A percentile compares a stretch with the other conserved stretches of the same genome.
phyloP scores from a whole-genome alignment of 2,888 invertebrate genomes.

The Peribatodes rhomboidaria region DNA sequence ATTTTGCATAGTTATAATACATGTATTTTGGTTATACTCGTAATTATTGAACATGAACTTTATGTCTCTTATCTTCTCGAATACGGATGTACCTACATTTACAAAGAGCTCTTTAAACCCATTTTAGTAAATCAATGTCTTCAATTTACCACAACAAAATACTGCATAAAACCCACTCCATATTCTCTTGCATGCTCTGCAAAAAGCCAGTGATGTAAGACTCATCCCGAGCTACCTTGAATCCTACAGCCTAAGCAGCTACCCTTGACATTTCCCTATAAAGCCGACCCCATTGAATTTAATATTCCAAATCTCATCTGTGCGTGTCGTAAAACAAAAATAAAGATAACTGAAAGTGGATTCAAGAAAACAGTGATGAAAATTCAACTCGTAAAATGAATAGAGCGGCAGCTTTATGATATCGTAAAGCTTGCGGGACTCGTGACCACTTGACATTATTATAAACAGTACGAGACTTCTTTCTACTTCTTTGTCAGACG shows the following conservation, averaged over 20 bases:
- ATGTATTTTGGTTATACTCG: no score
- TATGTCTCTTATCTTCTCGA: no score
- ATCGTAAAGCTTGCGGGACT: slow-evolving; percentile 65
- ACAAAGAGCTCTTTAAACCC: no score
- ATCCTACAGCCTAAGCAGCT: neutral
- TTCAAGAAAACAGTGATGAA: slow-evolving; percentile 71
- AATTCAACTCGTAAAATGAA: slow-evolving; percentile 75
- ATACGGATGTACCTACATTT: no score
- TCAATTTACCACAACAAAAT: neutral
- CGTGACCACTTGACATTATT: slow-evolving; percentile 46
- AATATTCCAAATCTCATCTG: slow-evolving; percentile 70
- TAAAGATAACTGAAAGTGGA: slow-evolving; percentile 70
- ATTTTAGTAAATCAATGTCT: no score
- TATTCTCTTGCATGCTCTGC: no score
- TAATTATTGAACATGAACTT: no score
- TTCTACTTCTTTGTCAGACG: neutral
- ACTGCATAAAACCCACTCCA: neutral
- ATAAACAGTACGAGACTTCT: slow-evolving; percentile 21
- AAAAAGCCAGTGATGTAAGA: no score
- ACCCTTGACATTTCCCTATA: slow-evolving; percentile 35
- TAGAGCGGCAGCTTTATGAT: slow-evolving; percentile 69
- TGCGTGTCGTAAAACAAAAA: slow-evolving; percentile 69
- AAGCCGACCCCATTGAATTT: slow-evolving; percentile 54
- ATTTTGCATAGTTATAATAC: no score
- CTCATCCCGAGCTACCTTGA: neutral